A percentile compares a stretch with the other conserved stretches of the same genome.
These are phyloP conservation scores for Unio delphinus DNA, from an alignment of 2,888 invertebrate species.

Conservation along the genomic window DNA sequence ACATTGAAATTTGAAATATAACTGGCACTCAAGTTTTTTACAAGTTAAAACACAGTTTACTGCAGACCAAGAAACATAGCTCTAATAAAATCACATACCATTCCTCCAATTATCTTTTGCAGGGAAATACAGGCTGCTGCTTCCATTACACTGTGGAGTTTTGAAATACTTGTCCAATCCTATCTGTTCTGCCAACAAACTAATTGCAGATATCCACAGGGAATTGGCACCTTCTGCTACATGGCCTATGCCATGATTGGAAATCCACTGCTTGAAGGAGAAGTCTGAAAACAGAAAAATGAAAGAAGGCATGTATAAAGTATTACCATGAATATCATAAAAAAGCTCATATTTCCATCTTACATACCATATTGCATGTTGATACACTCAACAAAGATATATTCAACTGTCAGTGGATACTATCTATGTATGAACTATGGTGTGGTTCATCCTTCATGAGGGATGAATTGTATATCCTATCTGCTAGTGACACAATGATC, in stretches of 20 bases:
- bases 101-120: constrained; percentile 14
- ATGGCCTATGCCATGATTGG: constrained; percentile 3
- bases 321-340: too few relatives aligned
- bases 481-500: too few relatives aligned
- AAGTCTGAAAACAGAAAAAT: constrained; percentile 15
- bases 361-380: too few relatives aligned
- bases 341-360: too few relatives aligned
- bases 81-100: constrained; percentile 8
- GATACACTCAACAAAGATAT: too few relatives aligned
- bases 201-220: constrained; percentile 8
- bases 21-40: too few relatives aligned
- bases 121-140: constrained; percentile 1
- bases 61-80: background rate
- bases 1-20: too few relatives aligned
- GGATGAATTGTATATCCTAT: too few relatives aligned
- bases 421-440: too few relatives aligned
- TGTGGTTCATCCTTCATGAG: too few relatives aligned
- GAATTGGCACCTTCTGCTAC: constrained; percentile 2
- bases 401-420: too few relatives aligned
- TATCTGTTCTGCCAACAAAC: constrained; percentile 14
- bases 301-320: constrained; percentile 3
- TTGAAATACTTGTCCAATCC: constrained; percentile 17
- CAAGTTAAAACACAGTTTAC: background rate
- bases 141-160: constrained; percentile 7
- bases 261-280: constrained; percentile 8